Base-by-base conservation (phyloP, 2,888 invertebrate genomes). In the Saturnia japonica region DNA sequence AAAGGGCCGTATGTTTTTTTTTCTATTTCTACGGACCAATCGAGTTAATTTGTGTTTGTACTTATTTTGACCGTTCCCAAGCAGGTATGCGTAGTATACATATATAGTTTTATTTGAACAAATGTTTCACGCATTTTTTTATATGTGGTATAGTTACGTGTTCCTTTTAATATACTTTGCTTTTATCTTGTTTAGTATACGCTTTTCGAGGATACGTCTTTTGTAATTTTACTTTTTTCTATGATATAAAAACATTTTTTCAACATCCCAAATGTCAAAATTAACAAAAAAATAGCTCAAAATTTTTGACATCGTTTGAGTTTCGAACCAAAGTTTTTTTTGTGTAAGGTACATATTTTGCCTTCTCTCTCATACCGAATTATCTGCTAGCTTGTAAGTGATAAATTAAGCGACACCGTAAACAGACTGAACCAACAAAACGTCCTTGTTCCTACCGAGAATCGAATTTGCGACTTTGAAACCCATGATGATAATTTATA, bases 1-100 rank as follows among this genome's bases (percentile, higher is more conserved):
- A 57, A 69, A 72, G 72, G 74, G 75, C 71, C 60, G 74, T 72
- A 57, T 70, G 75, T 74, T 76, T 73, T 77, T 60, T 74, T 74
- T 74, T 72, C 71, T 74, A 68, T 64, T 64, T 64, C 71, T 60
- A 71, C n/a, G 40, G 64, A 64, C 64, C 64, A 64, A 64, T 64
- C 64, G 64, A 64, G 40, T 64, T 19, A 34, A 34, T 40, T n/a
- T 64, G 64, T 25, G 40, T 64, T 40, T 64, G 64, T 34, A 64
- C 64, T 64, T 40, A 64, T 64, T 64, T 34, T 9, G 64, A 64
- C 64, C 64, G 40, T 40, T 40, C 64, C 40, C 40, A n/a, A n/a
- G 64, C 19, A 64, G 64, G 64, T 64, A 64, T 34, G 19, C 57
- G 57, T 28, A 19, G 28, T 60, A 60, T 34, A 28, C 6, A 22